Conservation (phyloP, 2,113 vertebrate species). For the Cisticola juncidis region DNA sequence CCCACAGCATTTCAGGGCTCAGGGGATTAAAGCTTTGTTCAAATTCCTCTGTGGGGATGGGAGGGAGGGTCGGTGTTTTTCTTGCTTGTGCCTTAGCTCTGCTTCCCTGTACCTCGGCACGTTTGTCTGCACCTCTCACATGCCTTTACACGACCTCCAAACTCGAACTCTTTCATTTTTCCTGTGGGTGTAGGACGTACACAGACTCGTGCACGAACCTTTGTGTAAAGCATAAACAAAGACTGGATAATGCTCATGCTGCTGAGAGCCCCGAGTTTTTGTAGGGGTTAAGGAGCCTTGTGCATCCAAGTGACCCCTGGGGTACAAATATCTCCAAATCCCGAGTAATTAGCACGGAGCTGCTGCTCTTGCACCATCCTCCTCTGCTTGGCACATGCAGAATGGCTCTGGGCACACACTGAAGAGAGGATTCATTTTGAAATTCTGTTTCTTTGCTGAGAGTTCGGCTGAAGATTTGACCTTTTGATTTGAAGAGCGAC, state of each 20-base stretch:
- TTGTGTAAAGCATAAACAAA: slow-evolving; percentile 21
- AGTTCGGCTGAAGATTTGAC: not conserved
- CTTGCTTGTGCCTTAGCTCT: not conserved
- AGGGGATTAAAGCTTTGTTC: slow-evolving; percentile 4
- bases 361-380: not conserved
- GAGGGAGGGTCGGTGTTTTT: not conserved
- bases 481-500: not conserved
- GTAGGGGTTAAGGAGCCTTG: not conserved
- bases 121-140: not conserved
- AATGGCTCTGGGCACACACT: not conserved
- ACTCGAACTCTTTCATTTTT: slow-evolving; percentile 10
- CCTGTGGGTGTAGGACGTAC: slow-evolving; percentile 30
- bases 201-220: not conserved
- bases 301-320: not conserved
- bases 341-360: not conserved
- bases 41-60: slow-evolving; percentile 24
- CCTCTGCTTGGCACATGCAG: not conserved
- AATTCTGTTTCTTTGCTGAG: not conserved
- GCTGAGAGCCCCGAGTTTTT: not conserved
- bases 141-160: slow-evolving; percentile 25
- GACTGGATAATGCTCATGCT: not conserved
- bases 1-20: not conserved
- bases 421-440: not conserved
- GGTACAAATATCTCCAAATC: not conserved
- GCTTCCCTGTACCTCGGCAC: slow-evolving; percentile 34